phyloP scores from a whole-genome alignment of 2,888 invertebrate genomes.

The Apamea epomidion region DNA sequence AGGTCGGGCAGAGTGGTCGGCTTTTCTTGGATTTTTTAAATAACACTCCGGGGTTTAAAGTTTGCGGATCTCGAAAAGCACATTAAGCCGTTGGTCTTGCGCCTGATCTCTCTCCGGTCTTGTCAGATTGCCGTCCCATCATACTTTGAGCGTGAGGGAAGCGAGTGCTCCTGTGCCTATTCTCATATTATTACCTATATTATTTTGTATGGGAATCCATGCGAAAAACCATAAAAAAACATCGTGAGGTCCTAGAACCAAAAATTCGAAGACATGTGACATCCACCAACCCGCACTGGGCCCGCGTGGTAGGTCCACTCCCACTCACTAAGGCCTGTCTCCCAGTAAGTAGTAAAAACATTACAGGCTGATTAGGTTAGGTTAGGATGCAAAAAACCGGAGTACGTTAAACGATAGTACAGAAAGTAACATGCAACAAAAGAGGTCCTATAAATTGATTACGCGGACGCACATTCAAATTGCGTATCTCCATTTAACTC shows the following conservation, averaged over 20 bases:
- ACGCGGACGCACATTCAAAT: slow-evolving; percentile 21
- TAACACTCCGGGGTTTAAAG: background rate
- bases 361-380: background rate
- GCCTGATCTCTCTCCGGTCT: background rate
- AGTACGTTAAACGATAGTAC: background rate
- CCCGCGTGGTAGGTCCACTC: too few relatives aligned
- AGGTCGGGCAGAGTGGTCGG: background rate
- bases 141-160: background rate
- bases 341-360: background rate
- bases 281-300: too few relatives aligned
- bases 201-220: background rate
- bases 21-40: background rate
- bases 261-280: too few relatives aligned
- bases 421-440: background rate
- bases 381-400: background rate
- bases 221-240: background rate
- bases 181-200: background rate
- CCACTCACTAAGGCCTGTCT: background rate
- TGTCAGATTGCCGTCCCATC: background rate
- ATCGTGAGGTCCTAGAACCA: too few relatives aligned
- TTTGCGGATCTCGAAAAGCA: background rate
- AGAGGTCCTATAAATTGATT: slow-evolving; percentile 8
- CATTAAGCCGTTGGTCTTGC: background rate
- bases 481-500: slow-evolving; percentile 26
- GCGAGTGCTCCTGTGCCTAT: background rate